phyloP scores from a whole-genome alignment of 1,140 invertebrate species.

The Trichoplusia ni region DNA sequence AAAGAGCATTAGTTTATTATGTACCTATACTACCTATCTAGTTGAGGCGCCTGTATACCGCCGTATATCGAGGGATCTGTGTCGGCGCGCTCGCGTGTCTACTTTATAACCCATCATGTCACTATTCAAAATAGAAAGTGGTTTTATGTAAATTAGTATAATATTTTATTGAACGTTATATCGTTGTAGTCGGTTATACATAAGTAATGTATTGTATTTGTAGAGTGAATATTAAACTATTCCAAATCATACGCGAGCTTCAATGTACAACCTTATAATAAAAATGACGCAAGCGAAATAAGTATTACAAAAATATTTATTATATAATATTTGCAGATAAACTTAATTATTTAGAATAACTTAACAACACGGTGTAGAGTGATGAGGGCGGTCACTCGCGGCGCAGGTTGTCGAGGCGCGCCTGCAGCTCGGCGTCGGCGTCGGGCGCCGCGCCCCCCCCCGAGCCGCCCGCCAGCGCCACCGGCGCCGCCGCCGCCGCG shows the following conservation, averaged over 20 bases:
- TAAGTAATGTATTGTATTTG: background rate
- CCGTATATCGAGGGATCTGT: too few relatives aligned
- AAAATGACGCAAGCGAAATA: background rate
- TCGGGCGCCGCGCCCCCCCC: constrained; percentile 85
- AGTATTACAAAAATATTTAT: constrained; percentile 47
- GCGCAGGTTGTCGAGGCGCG: constrained; percentile 95
- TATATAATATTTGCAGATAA: constrained; percentile 47
- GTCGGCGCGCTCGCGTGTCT: background rate
- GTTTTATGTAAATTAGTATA: background rate
- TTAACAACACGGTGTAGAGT: constrained; percentile 25
- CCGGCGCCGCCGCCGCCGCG: constrained; percentile 74
- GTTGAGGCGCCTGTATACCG: too few relatives aligned
- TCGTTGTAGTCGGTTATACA: background rate
- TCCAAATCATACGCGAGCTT: too few relatives aligned
- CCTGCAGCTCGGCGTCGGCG: constrained; percentile 97
- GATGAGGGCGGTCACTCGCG: constrained; percentile 86
- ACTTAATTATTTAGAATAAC: constrained; percentile 39
- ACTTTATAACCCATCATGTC: background rate
- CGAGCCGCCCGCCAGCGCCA: constrained; percentile 79
- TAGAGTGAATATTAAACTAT: too few relatives aligned
- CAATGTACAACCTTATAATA: too few relatives aligned
- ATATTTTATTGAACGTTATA: background rate
- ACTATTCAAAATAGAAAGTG: too few relatives aligned
- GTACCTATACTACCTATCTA: too few relatives aligned
- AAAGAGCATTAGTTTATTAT: too few relatives aligned